Evolutionary conservation across 1,140 invertebrate species (phyloP), one percentile per base, ranked within the genome.

Genomic region (Euura saliciscinereae): DNA sequence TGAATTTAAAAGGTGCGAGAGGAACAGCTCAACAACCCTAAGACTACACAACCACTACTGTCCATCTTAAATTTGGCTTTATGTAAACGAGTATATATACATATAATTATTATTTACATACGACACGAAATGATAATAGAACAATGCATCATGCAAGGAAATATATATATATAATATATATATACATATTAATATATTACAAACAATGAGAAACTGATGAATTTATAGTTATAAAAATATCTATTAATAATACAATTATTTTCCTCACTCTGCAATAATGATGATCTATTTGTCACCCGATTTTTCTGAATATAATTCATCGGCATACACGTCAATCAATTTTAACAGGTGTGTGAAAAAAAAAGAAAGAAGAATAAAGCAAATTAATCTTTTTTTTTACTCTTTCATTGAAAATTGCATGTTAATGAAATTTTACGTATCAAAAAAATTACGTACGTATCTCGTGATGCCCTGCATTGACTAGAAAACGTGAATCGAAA

Each of bases 1-100:
- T 75, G 75, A 73, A 77, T 69, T 77, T 78, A 45, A 71, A 73
- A 66, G 69, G 78, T 59, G 69, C 74, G 77, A 28, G 28, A 28
- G 71, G 68, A 77, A 69, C 74, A 71, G 65, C 59, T 70, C 43
- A 75, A 75, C 71, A 67, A 71, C 7, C n/a, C 28, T 28, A 28
- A 28, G 28, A 28, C 13, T 69, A 78, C 64, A 46, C 44, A 73
- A 65, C 28, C 28, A 70, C 51, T 43, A 43, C 71, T 65, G 78
- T 70, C 77, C 73, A 66, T 77, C 71, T 77, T 71, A 71, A 13
- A 73, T 77, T 77, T 76, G 73, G 5, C 51, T 28, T 28, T 28
- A 28, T 28, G 28, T 28, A 1, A 28, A 28, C 28, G 28, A 28
- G 28, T 28, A 28, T 28, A 28, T 28, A 28, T 28, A 28, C 28